These are phyloP conservation scores for Papilio aristodemus DNA, from an alignment of 1,140 invertebrate genomes.

Conservation along the genomic window DNA sequence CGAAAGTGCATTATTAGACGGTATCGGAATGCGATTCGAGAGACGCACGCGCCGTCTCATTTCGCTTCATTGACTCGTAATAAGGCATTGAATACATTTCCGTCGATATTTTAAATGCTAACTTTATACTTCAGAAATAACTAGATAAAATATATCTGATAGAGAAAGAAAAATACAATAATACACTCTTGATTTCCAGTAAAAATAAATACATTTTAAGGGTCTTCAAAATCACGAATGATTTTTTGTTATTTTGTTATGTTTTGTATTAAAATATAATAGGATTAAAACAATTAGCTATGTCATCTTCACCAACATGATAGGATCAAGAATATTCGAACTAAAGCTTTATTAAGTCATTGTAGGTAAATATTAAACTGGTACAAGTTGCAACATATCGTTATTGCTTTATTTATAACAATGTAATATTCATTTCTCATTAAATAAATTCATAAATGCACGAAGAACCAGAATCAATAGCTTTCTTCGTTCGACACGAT, in stretches of 20 bases:
- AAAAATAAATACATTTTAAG: no score
- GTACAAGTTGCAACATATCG: no score
- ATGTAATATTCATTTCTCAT: background rate
- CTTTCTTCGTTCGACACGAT: background rate
- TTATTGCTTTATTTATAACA: no score
- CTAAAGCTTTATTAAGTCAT: no score
- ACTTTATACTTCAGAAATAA: conserved; percentile 1
- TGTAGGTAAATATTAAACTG: no score
- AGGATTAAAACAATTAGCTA: no score
- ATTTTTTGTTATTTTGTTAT: no score
- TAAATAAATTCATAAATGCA: background rate
- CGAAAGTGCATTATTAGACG: conserved; percentile 57
- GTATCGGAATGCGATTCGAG: conserved; percentile 43
- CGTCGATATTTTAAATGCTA: background rate
- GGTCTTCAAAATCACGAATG: no score
- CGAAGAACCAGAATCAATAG: background rate
- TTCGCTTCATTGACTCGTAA: conserved; percentile 44
- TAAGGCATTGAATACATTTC: background rate
- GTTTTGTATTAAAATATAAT: no score
- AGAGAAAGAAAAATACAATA: background rate
- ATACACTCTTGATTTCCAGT: no score
- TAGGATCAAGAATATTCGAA: no score
- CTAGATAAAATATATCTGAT: background rate
- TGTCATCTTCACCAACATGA: no score
- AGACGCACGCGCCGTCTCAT: conserved; percentile 41